Evolutionary conservation across 53 echinoderm and acorn worm genomes (phyloP).

Genomic region (Arbacia lixula): DNA sequence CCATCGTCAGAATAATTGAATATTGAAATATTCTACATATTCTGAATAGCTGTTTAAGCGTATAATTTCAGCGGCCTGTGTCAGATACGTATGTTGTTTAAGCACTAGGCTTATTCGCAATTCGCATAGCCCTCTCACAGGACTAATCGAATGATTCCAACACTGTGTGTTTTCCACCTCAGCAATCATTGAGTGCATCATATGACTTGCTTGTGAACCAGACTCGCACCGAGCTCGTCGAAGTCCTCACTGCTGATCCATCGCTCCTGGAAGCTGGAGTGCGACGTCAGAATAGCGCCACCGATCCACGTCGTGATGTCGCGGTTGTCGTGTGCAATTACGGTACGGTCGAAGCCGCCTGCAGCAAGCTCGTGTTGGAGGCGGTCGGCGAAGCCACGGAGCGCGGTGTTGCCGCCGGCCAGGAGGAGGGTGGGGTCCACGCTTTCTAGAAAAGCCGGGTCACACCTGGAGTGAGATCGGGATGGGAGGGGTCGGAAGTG

Average conservation of each 20-base stretch:
- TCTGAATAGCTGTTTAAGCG: no score
- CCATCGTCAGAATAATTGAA: no score
- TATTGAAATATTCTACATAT: no score
- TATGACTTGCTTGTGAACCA: constrained; percentile 64
- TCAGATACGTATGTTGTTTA: no score
- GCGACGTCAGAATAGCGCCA: constrained; percentile 83
- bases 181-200: no score
- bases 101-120: no score
- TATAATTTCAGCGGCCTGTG: no score
- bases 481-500: not conserved
- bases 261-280: constrained; percentile 67
- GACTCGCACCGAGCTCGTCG: constrained; percentile 71
- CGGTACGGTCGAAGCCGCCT: constrained; percentile 65
- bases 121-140: no score
- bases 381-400: constrained; percentile 80
- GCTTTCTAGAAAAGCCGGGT: constrained; percentile 61
- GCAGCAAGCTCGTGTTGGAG: constrained; percentile 78
- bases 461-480: constrained; percentile 65
- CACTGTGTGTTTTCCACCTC: no score
- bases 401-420: constrained; percentile 88
- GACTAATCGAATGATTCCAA: no score
- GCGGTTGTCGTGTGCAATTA: constrained; percentile 76
- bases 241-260: constrained; percentile 75
- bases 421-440: constrained; percentile 72
- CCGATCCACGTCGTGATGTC: constrained; percentile 84